Evolutionary conservation across 2,113 vertebrate genomes (phyloP), one percentile per base, ranked within the genome.

Genomic region (Corythoichthys haematopterus): DNA sequence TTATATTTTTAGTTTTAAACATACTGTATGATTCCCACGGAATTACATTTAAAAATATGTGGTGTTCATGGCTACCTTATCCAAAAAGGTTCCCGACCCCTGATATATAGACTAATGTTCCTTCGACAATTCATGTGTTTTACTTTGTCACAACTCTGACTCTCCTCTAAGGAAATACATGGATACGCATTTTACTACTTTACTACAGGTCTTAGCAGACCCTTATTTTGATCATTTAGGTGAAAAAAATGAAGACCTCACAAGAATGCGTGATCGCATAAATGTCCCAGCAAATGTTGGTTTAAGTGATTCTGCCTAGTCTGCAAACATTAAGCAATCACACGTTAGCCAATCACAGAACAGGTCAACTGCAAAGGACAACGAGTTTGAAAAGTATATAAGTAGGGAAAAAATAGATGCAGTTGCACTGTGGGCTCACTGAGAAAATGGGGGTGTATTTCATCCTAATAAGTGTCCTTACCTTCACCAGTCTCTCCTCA

Each of bases 391-490:
- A 9, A 11, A 38, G 15, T 43, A 61, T 46, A 43, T 13, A 43
- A 28, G 11, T 0, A 61, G 2, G 16, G 11, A 20, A 12, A 46
- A 46, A 2, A 36, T 12, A 14, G 9, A 6, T 57, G n/a, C 57
- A 59, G 9, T 43, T 61, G n/a, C 7, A 28, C 38, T 5, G 3
- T 43, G 16, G 59, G 43, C 38, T 12, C 16, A 40, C 61, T 3
- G 40, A 38, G 9, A 69, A 65, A 35, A 87, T 88, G 84, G 47
- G 3, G 13, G 9, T 6, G 6, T 2, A 10, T 64, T 51, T 43
- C 43, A 36, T 74, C 45, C 74, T 52, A 2, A 1, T 78, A 48
- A 60, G 13, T 47, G 62, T 87, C 66, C 73, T 88, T 35, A 68
- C 56, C 0, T 1, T 81, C n/a, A 75, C 61, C 57, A 64, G 68